phyloP scores from a whole-genome alignment of 2,797 vertebrate species.

The Pempheris klunzingeri region DNA sequence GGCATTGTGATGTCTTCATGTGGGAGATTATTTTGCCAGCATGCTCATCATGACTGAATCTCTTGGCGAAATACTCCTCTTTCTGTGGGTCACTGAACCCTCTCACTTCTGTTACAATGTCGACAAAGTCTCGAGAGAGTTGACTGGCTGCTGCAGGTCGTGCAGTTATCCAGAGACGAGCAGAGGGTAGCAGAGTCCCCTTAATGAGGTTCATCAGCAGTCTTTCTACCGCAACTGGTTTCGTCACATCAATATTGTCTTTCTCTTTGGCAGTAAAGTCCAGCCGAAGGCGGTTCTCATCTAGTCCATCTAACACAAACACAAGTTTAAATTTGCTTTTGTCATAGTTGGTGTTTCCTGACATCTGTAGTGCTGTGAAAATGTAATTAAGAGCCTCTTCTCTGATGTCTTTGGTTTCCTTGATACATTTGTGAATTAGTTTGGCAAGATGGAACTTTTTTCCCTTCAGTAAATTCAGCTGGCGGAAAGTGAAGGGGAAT shows the following conservation, averaged over 20 bases:
- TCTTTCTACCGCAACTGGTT: background rate
- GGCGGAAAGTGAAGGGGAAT: constrained; percentile 30
- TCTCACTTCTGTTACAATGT: constrained; percentile 17
- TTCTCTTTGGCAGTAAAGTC: background rate
- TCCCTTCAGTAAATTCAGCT: constrained; percentile 30
- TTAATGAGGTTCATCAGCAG: constrained; percentile 61
- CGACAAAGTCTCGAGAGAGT: background rate
- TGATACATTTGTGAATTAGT: constrained; percentile 31
- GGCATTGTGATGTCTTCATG: background rate
- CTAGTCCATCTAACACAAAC: constrained; percentile 21
- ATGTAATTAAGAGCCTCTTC: constrained; percentile 6
- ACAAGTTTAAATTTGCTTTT: constrained; percentile 24
- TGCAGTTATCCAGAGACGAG: constrained; percentile 49
- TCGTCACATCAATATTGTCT: background rate
- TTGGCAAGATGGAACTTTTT: background rate
- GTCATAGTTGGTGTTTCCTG: constrained; percentile 30
- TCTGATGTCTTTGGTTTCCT: background rate
- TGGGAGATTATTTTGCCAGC: background rate
- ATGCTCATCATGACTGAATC: background rate
- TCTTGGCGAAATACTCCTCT: constrained; percentile 14
- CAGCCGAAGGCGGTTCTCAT: constrained; percentile 17
- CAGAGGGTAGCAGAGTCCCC: constrained; percentile 36
- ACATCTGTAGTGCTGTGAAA: constrained; percentile 8
- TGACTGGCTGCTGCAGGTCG: constrained; percentile 26
- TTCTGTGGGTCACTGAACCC: constrained; percentile 33